Base-by-base conservation (phyloP, 2,113 vertebrate species). In the Albula glossodonta region DNA sequence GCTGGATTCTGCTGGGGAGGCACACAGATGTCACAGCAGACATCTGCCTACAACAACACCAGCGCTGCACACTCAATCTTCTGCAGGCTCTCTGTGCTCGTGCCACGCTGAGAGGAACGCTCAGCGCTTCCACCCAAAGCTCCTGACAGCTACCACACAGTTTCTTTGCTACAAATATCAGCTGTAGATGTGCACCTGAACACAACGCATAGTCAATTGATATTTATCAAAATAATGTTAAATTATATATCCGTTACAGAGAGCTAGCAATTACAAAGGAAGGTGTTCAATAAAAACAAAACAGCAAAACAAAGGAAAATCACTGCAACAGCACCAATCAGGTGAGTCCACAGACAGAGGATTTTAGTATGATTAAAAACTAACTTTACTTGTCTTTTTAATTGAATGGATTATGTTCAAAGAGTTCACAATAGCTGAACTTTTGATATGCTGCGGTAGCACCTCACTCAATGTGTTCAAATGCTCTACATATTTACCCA, bases 21-120 rank as follows among this genome's bases (percentile, higher is more conserved):
- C 83, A 10, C 51, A 51, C 83, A 78, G n/a, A 84, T 79, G n/a
- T 56, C n/a, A 48, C 70, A 66, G 19, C 15, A 51, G 60, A 77
- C n/a, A 10, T 78, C 51, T 78, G 51, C 10, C 10, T 78, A 63
- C 50, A 84, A 41, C 9, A 41, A 6, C 70, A 53, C 66, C 49
- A 78, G 25, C 31, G 12, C 50, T 25, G 11, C 49, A 77, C 2
- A 52, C 83, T 12, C 12, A 51, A 51, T 22, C 63, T 51, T 48
- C 48, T 25, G 50, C 63, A 78, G 48, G 31, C 31, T 13, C 25
- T 22, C 52, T 31, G 56, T 22, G 51, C 41, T 63, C 12, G 25
- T 11, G 22, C 13, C 22, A n/a, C 17, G 4, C 19, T 70, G 13
- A n/a, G 22, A 6, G 63, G 3, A n/a, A 17, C 2, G 63, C 63